Evolutionary conservation across 2,888 invertebrate genomes (phyloP).

Genomic region (Corythucha ciliata): DNA sequence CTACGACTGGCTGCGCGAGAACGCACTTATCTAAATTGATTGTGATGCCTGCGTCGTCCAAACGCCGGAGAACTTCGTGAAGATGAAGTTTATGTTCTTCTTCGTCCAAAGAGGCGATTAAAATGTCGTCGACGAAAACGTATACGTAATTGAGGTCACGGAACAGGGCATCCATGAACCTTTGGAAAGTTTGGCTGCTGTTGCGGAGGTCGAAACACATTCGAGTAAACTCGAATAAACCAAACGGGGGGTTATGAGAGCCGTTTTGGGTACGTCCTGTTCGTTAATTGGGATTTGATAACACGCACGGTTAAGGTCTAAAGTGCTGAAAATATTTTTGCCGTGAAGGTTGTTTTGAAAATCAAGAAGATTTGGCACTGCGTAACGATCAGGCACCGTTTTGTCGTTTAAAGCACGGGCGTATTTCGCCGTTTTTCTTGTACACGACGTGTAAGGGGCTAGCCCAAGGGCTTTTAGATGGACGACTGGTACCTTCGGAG

Average conservation of each 20-base stretch:
- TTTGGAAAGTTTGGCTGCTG: conserved; percentile 34
- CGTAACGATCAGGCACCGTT: conserved; percentile 39
- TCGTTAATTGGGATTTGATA: conserved; percentile 40
- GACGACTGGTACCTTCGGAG: conserved; percentile 41
- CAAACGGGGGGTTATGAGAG: conserved; percentile 38
- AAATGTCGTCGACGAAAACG: conserved; percentile 38
- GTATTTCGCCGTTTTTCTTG: conserved; percentile 37
- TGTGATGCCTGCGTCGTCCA: conserved; percentile 34
- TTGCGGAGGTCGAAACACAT: conserved; percentile 32
- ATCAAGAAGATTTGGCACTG: conserved; percentile 38
- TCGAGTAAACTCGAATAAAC: conserved; percentile 37
- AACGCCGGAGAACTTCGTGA: conserved; percentile 21
- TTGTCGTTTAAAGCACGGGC: conserved; percentile 35
- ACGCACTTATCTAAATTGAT: conserved; percentile 39
- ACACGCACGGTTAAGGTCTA: conserved; percentile 40
- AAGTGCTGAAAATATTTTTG: conserved; percentile 35
- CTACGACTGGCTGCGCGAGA: conserved; percentile 33
- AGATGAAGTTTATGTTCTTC: conserved; percentile 32
- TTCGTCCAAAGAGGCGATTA: conserved; percentile 27
- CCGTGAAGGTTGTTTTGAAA: conserved; percentile 32
- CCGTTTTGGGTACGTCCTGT: conserved; percentile 26
- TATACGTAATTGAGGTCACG: conserved; percentile 28
- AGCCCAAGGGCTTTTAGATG: conserved; percentile 40
- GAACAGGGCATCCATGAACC: conserved; percentile 30
- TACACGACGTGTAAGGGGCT: conserved; percentile 35